Conservation (phyloP, 2,888 invertebrate species). For the Periphyllus acericola region DNA sequence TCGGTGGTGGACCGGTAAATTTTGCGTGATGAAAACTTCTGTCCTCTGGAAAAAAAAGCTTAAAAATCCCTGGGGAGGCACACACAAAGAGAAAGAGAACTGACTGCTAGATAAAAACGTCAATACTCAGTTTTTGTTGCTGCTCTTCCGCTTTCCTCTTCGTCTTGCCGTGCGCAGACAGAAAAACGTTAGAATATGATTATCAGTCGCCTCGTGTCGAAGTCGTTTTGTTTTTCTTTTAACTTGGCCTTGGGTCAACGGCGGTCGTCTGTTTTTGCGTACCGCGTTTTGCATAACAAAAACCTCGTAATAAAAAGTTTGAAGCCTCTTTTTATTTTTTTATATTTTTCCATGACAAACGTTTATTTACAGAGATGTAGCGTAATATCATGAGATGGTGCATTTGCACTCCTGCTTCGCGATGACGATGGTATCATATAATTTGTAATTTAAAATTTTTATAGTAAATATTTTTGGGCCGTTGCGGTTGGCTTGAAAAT, state of each 20-base stretch:
- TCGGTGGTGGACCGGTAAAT: background rate
- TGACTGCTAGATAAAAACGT: slow-evolving; percentile 20
- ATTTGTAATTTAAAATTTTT: background rate
- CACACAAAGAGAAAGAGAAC: background rate
- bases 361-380: background rate
- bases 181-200: slow-evolving; percentile 22
- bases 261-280: background rate
- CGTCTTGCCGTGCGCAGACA: background rate
- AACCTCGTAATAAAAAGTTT: slow-evolving; percentile 16
- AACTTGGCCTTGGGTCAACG: slow-evolving; percentile 1
- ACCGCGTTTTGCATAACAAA: background rate
- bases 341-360: background rate
- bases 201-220: slow-evolving; percentile 10
- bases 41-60: background rate
- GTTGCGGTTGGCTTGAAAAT: no score
- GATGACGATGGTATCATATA: background rate
- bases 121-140: slow-evolving; percentile 22
- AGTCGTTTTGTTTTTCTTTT: slow-evolving; percentile 16
- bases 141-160: background rate
- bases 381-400: background rate
- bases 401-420: background rate
- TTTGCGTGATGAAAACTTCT: background rate
- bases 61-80: background rate
- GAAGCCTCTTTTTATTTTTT: background rate
- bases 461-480: background rate